Conservation (phyloP, 2,888 invertebrate species). For the Habroteleia sp. region DNA sequence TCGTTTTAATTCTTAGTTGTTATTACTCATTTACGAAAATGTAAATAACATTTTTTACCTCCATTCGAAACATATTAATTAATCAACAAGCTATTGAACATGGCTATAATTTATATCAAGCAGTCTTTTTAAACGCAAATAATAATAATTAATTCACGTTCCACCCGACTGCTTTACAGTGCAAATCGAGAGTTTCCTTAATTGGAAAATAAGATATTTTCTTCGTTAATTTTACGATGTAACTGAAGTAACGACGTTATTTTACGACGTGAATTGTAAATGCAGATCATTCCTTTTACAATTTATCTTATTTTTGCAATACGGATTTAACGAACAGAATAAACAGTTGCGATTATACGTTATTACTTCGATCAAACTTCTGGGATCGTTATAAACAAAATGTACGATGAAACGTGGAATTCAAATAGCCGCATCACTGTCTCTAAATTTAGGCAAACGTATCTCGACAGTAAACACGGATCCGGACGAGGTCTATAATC, state of each 20-base stretch:
- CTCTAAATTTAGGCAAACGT: conserved; percentile 42
- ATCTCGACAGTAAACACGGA: conserved; percentile 33
- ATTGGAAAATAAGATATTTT: neutral
- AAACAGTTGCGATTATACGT: too few relatives aligned
- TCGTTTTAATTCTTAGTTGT: too few relatives aligned
- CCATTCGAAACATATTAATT: too few relatives aligned
- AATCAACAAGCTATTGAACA: too few relatives aligned
- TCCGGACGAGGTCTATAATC: conserved; percentile 43
- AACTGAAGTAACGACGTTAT: neutral
- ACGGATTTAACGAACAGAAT: neutral
- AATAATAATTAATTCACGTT: too few relatives aligned
- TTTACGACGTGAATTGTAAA: conserved; percentile 1
- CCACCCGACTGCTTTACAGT: neutral
- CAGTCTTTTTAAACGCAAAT: too few relatives aligned
- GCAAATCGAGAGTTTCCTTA: conserved; percentile 2
- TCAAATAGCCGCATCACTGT: conserved; percentile 32
- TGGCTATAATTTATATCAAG: too few relatives aligned
- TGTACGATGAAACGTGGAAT: neutral
- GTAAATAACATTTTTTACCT: too few relatives aligned
- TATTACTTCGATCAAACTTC: too few relatives aligned
- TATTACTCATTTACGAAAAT: too few relatives aligned
- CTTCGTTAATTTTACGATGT: conserved; percentile 1
- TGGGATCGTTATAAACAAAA: conserved; percentile 4
- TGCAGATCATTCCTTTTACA: conserved; percentile 1
- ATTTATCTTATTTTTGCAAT: neutral